Percentiles rank a stretch among this genome's conserved stretches.
phyloP scores from a whole-genome alignment of 2,888 invertebrate species.

The Podotricha telesiphe region DNA sequence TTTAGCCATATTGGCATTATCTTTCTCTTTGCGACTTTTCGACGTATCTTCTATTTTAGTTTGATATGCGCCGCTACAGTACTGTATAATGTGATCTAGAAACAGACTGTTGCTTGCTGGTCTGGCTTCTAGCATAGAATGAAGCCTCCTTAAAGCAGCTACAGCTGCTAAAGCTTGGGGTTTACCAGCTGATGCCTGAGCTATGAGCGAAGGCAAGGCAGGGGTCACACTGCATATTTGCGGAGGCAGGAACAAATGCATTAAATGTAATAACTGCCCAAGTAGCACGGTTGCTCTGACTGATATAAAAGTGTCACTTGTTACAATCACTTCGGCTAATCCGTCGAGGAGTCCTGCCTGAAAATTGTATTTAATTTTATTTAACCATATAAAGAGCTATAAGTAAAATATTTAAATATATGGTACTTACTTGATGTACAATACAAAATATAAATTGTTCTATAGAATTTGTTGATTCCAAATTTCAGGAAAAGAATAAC shows the following conservation, averaged over 20 bases:
- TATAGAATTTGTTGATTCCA: too few species aligned
- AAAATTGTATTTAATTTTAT: not conserved
- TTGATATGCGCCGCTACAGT: slow-evolving; percentile 73
- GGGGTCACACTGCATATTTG: slow-evolving; percentile 93
- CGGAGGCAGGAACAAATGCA: slow-evolving; percentile 92
- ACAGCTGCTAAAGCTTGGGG: slow-evolving; percentile 93
- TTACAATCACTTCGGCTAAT: slow-evolving; percentile 94
- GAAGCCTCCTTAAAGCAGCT: slow-evolving; percentile 90
- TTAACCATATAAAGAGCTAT: not conserved
- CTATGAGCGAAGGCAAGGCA: slow-evolving; percentile 91
- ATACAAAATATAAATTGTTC: too few species aligned
- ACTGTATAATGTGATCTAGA: slow-evolving; percentile 90
- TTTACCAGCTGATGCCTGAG: slow-evolving; percentile 90
- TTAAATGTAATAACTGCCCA: slow-evolving; percentile 94
- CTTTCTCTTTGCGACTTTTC: slow-evolving; percentile 71
- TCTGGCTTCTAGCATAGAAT: slow-evolving; percentile 90
- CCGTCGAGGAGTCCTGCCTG: slow-evolving; percentile 92
- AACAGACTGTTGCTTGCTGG: slow-evolving; percentile 93
- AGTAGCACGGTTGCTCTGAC: slow-evolving; percentile 95
- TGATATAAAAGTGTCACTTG: slow-evolving; percentile 94
- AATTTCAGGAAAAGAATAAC: too few species aligned
- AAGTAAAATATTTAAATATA: too few species aligned
- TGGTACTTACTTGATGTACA: too few species aligned
- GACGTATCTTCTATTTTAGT: slow-evolving; percentile 61
- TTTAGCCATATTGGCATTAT: slow-evolving; percentile 70